These are phyloP conservation scores for Myotis pilosus DNA, from an alignment of 2,797 vertebrate species.

Conservation along the genomic window DNA sequence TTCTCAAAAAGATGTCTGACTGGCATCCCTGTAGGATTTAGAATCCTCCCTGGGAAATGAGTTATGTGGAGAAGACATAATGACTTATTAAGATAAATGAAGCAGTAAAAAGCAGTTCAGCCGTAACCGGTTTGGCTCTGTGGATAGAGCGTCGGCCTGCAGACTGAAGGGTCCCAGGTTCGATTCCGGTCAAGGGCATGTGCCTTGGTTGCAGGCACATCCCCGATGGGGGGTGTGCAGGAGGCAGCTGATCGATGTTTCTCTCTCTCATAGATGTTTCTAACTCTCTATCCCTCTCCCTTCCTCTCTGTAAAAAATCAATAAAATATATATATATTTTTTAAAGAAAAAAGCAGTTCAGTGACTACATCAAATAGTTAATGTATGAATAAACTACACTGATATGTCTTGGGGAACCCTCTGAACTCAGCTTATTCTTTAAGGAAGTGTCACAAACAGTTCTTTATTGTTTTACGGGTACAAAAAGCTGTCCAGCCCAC, in stretches of 20 bases:
- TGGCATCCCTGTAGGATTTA: neutral
- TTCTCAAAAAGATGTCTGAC: slow-evolving; percentile 40
- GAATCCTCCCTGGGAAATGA: slow-evolving; percentile 39
- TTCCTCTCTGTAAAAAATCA: too few relatives aligned
- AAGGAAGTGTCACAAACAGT: slow-evolving; percentile 16
- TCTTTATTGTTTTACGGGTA: neutral
- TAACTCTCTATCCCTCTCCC: too few relatives aligned
- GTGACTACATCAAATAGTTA: slow-evolving; percentile 26
- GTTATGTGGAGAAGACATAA: slow-evolving; percentile 16
- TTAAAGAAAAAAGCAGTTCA: slow-evolving; percentile 49
- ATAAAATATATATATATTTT: too few relatives aligned
- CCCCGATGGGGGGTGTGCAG: too few relatives aligned
- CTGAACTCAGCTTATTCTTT: neutral
- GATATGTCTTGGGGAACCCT: slow-evolving; percentile 11
- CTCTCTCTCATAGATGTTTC: too few relatives aligned
- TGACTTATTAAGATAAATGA: slow-evolving; percentile 58
- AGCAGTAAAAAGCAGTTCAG: slow-evolving; percentile 55
- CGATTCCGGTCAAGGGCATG: too few relatives aligned
- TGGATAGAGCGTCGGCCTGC: too few relatives aligned
- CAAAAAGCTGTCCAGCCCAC: neutral
- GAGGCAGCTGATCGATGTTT: too few relatives aligned
- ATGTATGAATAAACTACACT: slow-evolving; percentile 7
- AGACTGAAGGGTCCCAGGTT: too few relatives aligned
- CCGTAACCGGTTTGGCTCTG: too few relatives aligned
- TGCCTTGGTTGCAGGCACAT: too few relatives aligned